A percentile compares a stretch with the other conserved stretches of the same genome.
These are phyloP conservation scores for Trogon surrucura DNA, from an alignment of 2,113 vertebrate genomes.

Conservation along the genomic window DNA sequence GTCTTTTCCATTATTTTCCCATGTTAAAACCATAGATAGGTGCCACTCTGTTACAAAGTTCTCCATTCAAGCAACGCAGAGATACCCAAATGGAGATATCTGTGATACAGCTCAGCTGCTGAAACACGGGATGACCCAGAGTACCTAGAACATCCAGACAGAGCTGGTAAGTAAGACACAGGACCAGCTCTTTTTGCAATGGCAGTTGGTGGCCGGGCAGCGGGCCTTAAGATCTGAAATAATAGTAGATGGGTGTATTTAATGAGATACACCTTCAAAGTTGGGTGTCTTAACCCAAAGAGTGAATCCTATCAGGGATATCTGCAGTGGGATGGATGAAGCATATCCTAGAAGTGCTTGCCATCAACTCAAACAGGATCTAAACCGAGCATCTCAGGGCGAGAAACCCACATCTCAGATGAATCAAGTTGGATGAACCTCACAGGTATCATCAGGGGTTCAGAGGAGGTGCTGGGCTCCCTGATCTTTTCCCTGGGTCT, in stretches of 20 bases:
- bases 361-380: not conserved
- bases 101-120: not conserved
- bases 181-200: not conserved
- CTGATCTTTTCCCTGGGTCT: not conserved
- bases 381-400: not conserved
- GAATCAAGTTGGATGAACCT: not conserved
- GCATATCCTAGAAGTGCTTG: not conserved
- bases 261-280: not conserved
- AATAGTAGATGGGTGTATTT: not conserved
- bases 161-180: not conserved
- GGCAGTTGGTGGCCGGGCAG: not conserved
- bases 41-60: not conserved
- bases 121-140: not conserved
- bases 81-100: not conserved
- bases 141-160: not conserved
- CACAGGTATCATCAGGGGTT: not conserved
- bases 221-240: not conserved
- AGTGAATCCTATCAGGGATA: not conserved
- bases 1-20: not conserved
- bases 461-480: not conserved
- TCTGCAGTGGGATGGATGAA: not conserved
- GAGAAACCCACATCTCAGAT: not conserved
- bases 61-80: not conserved
- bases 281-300: not conserved
- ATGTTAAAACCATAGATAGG: not conserved